Evolutionary conservation across 2,888 invertebrate genomes (phyloP).

Genomic region (Polyploca ridens): DNA sequence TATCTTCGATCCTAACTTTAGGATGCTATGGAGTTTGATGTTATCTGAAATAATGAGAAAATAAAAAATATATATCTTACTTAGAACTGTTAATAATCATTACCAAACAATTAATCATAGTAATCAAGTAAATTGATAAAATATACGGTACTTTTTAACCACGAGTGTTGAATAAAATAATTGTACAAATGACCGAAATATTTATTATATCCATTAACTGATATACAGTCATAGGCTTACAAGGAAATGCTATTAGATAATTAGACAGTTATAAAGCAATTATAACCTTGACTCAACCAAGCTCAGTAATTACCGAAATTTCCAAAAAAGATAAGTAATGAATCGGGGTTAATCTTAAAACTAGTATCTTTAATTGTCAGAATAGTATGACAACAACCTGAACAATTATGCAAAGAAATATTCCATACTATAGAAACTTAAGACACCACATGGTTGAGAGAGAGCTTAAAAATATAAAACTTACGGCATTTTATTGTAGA

Average conservation of each 20-base stretch:
- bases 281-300: background rate
- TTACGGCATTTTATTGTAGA: constrained; percentile 60
- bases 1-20: constrained; percentile 42
- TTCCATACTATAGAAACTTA: background rate
- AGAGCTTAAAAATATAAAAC: constrained; percentile 26
- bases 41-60: constrained; percentile 48
- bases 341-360: no score
- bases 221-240: background rate
- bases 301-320: background rate
- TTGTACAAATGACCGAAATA: background rate
- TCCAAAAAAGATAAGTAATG: background rate
- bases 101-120: background rate
- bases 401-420: no score
- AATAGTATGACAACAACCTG: no score
- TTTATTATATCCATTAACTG: background rate
- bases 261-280: background rate
- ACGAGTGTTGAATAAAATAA: background rate
- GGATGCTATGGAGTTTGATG: constrained; percentile 44
- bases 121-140: background rate
- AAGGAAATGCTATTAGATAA: background rate
- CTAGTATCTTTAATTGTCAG: no score
- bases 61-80: background rate
- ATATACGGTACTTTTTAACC: background rate
- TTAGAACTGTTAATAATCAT: background rate
- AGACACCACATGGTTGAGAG: background rate